Conservation (phyloP, 2,888 invertebrate species). For the Drosophila anomelani region DNA sequence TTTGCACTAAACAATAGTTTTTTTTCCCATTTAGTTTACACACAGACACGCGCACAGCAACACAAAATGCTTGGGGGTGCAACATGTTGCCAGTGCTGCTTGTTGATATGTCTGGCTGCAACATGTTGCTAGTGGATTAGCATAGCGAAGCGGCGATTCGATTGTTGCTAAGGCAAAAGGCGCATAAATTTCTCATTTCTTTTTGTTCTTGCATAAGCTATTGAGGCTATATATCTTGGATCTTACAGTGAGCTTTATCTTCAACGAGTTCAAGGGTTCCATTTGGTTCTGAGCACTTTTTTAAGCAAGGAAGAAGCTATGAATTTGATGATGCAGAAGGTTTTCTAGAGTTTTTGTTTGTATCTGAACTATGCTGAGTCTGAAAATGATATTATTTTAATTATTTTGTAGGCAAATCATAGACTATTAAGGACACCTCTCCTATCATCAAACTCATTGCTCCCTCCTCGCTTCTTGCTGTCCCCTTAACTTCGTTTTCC, state of each 20-base stretch:
- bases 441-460: background rate
- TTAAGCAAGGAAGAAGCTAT: background rate
- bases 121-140: conserved; percentile 64
- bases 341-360: background rate
- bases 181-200: conserved; percentile 55
- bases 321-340: background rate
- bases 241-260: conserved; percentile 4
- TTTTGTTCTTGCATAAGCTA: conserved; percentile 49
- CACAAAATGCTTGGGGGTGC: conserved; percentile 35
- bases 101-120: conserved; percentile 48
- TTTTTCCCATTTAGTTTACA: conserved; percentile 34
- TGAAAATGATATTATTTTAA: background rate
- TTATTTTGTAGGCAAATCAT: background rate
- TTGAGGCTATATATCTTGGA: conserved; percentile 27
- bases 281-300: conserved; percentile 23
- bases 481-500: conserved; percentile 61
- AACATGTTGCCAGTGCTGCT: conserved; percentile 37
- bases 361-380: background rate
- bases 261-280: conserved; percentile 1
- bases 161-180: conserved; percentile 72
- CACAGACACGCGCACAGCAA: conserved; percentile 40
- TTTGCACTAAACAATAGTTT: conserved; percentile 62
- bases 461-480: conserved; percentile 2
- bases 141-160: conserved; percentile 48
- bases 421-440: background rate